Evolutionary conservation across 2,113 vertebrate species (phyloP).

Genomic region (Tachuris rubrigastra): DNA sequence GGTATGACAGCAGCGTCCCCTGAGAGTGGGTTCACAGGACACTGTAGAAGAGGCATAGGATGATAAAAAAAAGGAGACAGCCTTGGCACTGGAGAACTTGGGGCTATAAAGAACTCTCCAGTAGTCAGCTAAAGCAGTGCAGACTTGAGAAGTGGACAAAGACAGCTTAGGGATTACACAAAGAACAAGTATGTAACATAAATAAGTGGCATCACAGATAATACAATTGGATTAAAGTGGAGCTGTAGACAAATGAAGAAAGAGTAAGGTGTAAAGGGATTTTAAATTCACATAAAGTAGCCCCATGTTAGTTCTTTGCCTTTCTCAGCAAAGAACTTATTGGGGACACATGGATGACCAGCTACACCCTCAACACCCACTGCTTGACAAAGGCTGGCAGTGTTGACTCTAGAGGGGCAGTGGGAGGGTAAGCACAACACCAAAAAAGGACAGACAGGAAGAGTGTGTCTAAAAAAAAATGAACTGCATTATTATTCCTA

Average conservation of each 20-base stretch:
- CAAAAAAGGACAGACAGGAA: not conserved
- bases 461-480: not conserved
- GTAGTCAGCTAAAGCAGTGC: not conserved
- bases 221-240: not conserved
- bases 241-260: not conserved
- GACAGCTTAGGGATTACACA: not conserved
- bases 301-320: not conserved
- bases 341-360: not conserved
- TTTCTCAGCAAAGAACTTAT: not conserved
- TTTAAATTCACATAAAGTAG: not conserved
- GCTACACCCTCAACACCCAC: accelerated
- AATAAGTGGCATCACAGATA: not conserved
- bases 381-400: not conserved
- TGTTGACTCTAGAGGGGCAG: accelerated
- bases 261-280: not conserved
- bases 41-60: not conserved
- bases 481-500: not conserved
- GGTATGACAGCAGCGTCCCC: not conserved
- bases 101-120: not conserved
- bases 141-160: not conserved
- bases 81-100: not conserved
- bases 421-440: not conserved
- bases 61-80: not conserved
- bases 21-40: not conserved
- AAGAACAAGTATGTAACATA: not conserved